phyloP scores from a whole-genome alignment of 2,888 invertebrate genomes.

The Siphonodentalium dalli region DNA sequence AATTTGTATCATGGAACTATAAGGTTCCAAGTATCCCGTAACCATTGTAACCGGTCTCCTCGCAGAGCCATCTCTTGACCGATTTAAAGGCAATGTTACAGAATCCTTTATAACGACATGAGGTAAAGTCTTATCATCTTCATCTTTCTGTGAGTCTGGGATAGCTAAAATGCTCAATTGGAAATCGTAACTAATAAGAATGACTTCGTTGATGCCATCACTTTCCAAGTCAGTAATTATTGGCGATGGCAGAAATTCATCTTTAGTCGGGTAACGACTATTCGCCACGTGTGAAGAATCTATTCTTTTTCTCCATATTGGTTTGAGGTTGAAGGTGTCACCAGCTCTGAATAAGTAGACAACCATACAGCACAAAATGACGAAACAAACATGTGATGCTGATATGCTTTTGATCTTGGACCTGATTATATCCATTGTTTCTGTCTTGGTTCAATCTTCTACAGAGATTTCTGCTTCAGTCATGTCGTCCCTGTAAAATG shows the following conservation, averaged over 20 bases:
- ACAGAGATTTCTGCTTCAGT: no score
- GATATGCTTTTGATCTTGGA: slow-evolving; percentile 9
- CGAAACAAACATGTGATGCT: slow-evolving; percentile 41
- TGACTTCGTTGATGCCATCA: slow-evolving; percentile 58
- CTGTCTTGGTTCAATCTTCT: no score
- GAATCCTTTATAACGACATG: slow-evolving; percentile 53
- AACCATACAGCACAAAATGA: slow-evolving; percentile 49
- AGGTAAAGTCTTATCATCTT: slow-evolving; percentile 45
- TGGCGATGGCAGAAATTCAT: slow-evolving; percentile 48
- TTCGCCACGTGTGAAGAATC: slow-evolving; percentile 47
- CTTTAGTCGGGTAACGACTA: slow-evolving; percentile 39
- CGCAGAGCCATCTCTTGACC: slow-evolving; percentile 25
- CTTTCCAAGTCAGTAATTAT: slow-evolving; percentile 59
- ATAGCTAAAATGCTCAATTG: slow-evolving; percentile 49
- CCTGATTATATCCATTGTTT: slow-evolving; percentile 11
- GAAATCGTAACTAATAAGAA: slow-evolving; percentile 53
- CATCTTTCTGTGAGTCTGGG: slow-evolving; percentile 36
- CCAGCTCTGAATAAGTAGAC: slow-evolving; percentile 55
- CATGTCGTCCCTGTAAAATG: no score
- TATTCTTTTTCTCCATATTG: slow-evolving; percentile 55
- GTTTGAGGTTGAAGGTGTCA: slow-evolving; percentile 51
- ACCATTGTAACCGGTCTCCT: slow-evolving; percentile 51
- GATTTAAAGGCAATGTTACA: slow-evolving; percentile 34
- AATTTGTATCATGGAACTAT: slow-evolving; percentile 50
- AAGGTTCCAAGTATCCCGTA: slow-evolving; percentile 51